Percentiles rank a stretch among this genome's conserved stretches.
phyloP scores from a whole-genome alignment of 2,888 invertebrate genomes.

The Opisthograptis luteolata region DNA sequence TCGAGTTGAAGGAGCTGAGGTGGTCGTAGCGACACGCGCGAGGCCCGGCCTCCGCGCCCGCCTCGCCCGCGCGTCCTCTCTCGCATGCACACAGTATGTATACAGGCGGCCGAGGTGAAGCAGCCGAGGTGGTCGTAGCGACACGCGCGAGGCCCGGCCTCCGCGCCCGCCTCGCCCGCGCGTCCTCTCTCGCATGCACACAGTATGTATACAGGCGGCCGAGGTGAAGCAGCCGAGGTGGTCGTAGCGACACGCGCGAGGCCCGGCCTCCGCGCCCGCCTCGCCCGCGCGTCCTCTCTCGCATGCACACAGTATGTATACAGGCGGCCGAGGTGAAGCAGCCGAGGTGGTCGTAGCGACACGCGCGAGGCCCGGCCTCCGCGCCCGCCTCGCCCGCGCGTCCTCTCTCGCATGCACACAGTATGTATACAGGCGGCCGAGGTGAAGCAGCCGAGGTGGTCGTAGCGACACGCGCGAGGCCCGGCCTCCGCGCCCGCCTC shows the following conservation, averaged over 20 bases:
- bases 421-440: too few species aligned
- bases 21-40: constrained; percentile 77
- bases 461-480: too few species aligned
- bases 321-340: constrained; percentile 72
- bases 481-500: too few species aligned
- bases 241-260: constrained; percentile 77
- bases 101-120: constrained; percentile 69
- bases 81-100: constrained; percentile 33
- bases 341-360: constrained; percentile 76
- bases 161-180: constrained; percentile 74
- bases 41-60: constrained; percentile 71
- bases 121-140: constrained; percentile 79
- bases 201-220: constrained; percentile 49
- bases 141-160: constrained; percentile 67
- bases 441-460: too few species aligned
- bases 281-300: constrained; percentile 60
- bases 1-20: constrained; percentile 71
- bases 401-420: constrained; percentile 39
- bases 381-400: constrained; percentile 73
- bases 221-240: constrained; percentile 74
- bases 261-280: constrained; percentile 71
- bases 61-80: constrained; percentile 63
- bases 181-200: constrained; percentile 42
- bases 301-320: constrained; percentile 33
- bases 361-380: constrained; percentile 69